Percentiles rank a stretch among this genome's conserved stretches.
These are phyloP conservation scores for Goniozus legneri DNA, from an alignment of 1,140 invertebrate genomes.

Conservation along the genomic window DNA sequence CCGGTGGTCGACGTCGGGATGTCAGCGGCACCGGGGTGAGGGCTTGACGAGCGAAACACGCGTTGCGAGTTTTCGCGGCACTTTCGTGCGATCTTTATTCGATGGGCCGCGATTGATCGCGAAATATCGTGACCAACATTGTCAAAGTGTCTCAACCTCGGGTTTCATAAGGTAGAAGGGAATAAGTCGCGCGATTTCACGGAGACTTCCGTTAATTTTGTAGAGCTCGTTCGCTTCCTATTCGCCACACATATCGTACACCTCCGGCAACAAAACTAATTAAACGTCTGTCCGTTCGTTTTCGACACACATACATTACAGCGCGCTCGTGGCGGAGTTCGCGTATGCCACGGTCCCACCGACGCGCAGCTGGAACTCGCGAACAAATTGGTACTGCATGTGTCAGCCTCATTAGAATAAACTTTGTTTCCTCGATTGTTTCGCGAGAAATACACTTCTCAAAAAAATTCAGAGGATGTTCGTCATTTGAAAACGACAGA, in stretches of 20 bases:
- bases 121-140: not conserved
- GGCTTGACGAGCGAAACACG: too few species aligned
- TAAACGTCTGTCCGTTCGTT: conserved; percentile 29
- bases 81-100: too few species aligned
- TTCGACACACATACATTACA: conserved; percentile 16
- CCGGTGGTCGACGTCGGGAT: too few species aligned
- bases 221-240: not conserved
- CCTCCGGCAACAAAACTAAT: conserved; percentile 25
- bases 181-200: not conserved
- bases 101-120: too few species aligned
- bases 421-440: not conserved
- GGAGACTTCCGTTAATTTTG: conserved; percentile 9
- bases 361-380: conserved; percentile 9
- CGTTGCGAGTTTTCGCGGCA: too few species aligned
- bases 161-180: not conserved
- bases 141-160: not conserved
- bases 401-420: not conserved
- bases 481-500: too few species aligned
- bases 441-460: not conserved
- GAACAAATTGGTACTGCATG: conserved; percentile 4
- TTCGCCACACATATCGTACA: conserved; percentile 3
- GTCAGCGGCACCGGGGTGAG: too few species aligned
- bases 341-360: too few species aligned
- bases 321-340: not conserved
- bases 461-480: too few species aligned